phyloP scores from a whole-genome alignment of 2,888 invertebrate genomes.

The Matsumyia berberina region DNA sequence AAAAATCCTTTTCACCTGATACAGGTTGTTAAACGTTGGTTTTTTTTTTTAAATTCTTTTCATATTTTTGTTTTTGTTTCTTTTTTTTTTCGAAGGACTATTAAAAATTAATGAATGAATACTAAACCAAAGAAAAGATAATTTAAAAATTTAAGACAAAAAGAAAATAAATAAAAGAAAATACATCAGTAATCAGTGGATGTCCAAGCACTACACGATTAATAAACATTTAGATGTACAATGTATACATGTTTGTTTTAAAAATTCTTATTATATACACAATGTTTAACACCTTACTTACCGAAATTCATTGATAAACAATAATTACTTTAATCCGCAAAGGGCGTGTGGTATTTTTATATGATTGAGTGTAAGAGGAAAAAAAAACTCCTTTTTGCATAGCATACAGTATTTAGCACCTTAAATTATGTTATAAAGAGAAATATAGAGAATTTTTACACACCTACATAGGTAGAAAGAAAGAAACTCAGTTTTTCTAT shows the following conservation, averaged over 20 bases:
- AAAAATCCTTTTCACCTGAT: conserved; percentile 71
- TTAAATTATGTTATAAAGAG: conserved; percentile 10
- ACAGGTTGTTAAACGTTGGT: conserved; percentile 68
- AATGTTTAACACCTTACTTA: conserved; percentile 50
- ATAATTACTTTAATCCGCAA: conserved; percentile 7
- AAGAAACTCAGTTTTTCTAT: conserved; percentile 4
- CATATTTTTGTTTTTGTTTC: conserved; percentile 37
- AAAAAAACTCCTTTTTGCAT: neutral
- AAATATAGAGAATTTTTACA: neutral
- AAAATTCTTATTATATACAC: conserved; percentile 11
- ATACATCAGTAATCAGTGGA: conserved; percentile 51
- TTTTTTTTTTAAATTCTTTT: conserved; percentile 28
- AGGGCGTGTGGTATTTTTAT: neutral
- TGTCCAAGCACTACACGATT: conserved; percentile 56
- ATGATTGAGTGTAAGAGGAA: neutral
- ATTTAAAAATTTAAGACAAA: conserved; percentile 6
- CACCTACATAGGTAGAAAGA: neutral
- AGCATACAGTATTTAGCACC: conserved; percentile 26
- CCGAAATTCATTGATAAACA: conserved; percentile 20
- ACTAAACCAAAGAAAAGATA: neutral
- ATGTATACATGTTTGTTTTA: neutral
- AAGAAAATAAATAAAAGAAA: conserved; percentile 1
- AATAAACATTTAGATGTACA: conserved; percentile 40
- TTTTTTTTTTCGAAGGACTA: conserved; percentile 25
- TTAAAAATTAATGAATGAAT: conserved; percentile 16